A percentile compares a stretch with the other conserved stretches of the same genome.
These are phyloP conservation scores for Myotis myotis DNA, from an alignment of 2,797 vertebrate species.

Conservation along the genomic window DNA sequence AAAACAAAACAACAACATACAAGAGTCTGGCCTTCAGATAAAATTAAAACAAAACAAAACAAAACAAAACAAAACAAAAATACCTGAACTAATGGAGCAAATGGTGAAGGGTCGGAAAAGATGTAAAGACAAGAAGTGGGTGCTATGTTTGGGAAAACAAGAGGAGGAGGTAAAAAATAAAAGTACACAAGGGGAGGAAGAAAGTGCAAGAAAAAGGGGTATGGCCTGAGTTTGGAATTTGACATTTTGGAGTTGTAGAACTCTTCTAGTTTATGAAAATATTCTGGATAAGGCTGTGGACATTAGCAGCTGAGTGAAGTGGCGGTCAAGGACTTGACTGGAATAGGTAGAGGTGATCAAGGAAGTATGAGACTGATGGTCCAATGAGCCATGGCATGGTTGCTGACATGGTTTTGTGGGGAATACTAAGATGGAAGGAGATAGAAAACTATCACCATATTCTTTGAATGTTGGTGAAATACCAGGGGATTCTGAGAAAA, in stretches of 20 bases:
- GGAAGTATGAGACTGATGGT: background rate
- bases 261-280: background rate
- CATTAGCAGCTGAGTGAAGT: background rate
- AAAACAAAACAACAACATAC: no score
- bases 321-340: background rate
- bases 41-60: background rate
- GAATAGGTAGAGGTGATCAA: background rate
- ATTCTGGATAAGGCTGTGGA: background rate
- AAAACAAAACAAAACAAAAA: background rate
- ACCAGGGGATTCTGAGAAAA: background rate
- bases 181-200: background rate
- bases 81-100: background rate
- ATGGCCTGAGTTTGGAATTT: background rate
- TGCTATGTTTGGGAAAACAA: background rate
- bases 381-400: background rate
- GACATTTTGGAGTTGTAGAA: background rate
- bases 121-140: background rate
- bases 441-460: background rate
- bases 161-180: background rate
- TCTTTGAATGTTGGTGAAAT: background rate
- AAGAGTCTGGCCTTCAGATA: background rate
- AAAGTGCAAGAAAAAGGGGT: background rate
- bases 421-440: background rate
- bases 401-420: background rate
- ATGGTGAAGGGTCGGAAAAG: background rate